Evolutionary conservation across 2,797 vertebrate species (phyloP).

Genomic region (Tympanoctomys barrerae): DNA sequence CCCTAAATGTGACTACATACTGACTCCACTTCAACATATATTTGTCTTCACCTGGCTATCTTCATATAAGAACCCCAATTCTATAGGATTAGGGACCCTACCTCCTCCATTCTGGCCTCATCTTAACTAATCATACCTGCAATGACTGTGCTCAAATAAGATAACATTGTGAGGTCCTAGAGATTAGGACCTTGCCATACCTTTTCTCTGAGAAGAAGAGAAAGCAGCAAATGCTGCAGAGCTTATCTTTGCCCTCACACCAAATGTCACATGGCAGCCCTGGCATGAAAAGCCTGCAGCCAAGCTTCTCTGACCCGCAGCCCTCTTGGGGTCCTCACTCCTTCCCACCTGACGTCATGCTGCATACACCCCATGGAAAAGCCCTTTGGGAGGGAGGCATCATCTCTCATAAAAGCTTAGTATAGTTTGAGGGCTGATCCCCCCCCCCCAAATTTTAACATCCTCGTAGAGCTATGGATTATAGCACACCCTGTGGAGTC

Average conservation of each 20-base stretch:
- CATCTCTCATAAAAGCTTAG: background rate
- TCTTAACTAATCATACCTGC: background rate
- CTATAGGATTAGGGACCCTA: accelerated
- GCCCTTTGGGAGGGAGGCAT: background rate
- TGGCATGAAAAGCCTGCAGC: background rate
- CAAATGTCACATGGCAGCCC: background rate
- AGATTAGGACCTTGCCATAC: background rate
- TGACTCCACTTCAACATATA: background rate
- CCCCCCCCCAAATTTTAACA: background rate
- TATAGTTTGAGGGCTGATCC: background rate
- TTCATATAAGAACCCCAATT: background rate
- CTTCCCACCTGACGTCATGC: accelerated
- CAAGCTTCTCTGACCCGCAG: background rate
- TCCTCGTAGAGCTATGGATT: background rate
- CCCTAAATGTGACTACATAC: background rate
- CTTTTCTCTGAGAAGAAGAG: background rate
- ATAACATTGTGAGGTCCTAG: too few relatives aligned
- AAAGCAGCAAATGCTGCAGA: background rate
- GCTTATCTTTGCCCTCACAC: background rate
- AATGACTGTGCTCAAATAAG: background rate
- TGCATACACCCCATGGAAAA: background rate
- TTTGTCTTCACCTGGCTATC: background rate
- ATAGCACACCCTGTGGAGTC: background rate
- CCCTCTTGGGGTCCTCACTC: too few relatives aligned
- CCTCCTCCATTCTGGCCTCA: background rate